Evolutionary conservation across 2,888 invertebrate genomes (phyloP), one percentile per base, ranked within the genome.

Genomic region (Prosopocoilus inquinatus): DNA sequence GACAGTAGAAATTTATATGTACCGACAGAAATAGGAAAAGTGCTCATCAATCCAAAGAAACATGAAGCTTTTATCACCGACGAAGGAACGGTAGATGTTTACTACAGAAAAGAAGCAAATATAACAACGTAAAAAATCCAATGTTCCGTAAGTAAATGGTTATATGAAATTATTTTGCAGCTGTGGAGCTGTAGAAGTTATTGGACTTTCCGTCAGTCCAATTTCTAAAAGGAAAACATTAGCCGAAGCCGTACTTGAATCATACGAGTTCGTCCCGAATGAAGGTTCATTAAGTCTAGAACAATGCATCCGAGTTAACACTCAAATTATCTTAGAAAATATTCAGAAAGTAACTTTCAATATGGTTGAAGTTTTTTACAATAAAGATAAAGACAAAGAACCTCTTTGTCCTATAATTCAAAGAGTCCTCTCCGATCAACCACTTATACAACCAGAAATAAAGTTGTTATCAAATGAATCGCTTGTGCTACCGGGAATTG

Each of bases 311-410:
- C 78, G 88, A 16, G 75, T 82, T 1, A 79, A 84, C 68, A 78
- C 90, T 7, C 93, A 93, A 72, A 70, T 91, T 0, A 82, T 86
- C 0, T 71, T 89, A 0, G 94, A 94, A 73, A 93, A 92, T 69
- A 72, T 81, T 2, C 81, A 82, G n/a, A n/a, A n/a, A 28, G 7
- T 28, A 28, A 28, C 4, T 5, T 28, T 28, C 20, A 3, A 28
- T 5, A 28, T 28, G 20, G 20, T 28, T 28, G 20, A 28, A 28
- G 3, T 28, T 7, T 28, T 28, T 3, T 5, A 5, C 20, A 7
- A 7, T 1, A 28, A 28, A 28, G 20, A 5, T 28, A 5, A 28
- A 3, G 20, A 5, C 20, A 28, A 20, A 20, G 3, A 28, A 7
- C 20, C 20, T 5, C 20, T 28, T 7, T 28, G 20, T 7, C 20